Conservation (phyloP, 2,888 invertebrate species). For the Agriotes lineatus region DNA sequence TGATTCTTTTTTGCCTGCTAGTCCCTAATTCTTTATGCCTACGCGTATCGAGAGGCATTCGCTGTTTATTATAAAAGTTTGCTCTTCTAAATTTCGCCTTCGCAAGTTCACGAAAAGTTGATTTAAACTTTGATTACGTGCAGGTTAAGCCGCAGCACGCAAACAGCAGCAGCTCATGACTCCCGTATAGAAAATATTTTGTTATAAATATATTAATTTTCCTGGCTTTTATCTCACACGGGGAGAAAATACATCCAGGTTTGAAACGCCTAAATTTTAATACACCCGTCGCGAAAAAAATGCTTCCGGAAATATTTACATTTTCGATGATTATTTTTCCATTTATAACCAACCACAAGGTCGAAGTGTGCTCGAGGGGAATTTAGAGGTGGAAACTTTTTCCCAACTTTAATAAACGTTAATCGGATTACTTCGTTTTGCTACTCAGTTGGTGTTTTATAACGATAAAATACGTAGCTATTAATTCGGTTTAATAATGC, state of each 20-base stretch:
- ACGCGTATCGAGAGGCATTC: constrained; percentile 28
- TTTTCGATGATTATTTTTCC: background rate
- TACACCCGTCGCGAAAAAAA: background rate
- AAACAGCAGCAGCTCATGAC: constrained; percentile 7
- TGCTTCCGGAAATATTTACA: background rate
- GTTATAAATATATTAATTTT: constrained; percentile 15
- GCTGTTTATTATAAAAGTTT: constrained; percentile 32
- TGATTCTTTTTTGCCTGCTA: background rate
- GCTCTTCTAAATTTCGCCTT: constrained; percentile 8
- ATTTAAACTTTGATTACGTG: constrained; percentile 20
- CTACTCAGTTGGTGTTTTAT: too few species aligned
- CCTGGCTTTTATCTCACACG: constrained; percentile 2
- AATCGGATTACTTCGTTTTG: background rate
- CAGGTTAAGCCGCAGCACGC: constrained; percentile 14
- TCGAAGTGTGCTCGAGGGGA: background rate
- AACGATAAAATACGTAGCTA: too few species aligned
- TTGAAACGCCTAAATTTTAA: constrained; percentile 11
- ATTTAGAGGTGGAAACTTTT: constrained; percentile 1
- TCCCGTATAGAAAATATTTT: constrained; percentile 1
- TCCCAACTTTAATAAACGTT: background rate
- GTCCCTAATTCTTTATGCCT: constrained; percentile 2
- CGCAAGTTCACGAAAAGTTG: constrained; percentile 10
- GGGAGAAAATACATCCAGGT: background rate
- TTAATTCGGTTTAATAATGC: too few species aligned
- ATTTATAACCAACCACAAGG: background rate